These are phyloP conservation scores for Polymixis flavicincta DNA, from an alignment of 2,888 invertebrate species.

Conservation along the genomic window DNA sequence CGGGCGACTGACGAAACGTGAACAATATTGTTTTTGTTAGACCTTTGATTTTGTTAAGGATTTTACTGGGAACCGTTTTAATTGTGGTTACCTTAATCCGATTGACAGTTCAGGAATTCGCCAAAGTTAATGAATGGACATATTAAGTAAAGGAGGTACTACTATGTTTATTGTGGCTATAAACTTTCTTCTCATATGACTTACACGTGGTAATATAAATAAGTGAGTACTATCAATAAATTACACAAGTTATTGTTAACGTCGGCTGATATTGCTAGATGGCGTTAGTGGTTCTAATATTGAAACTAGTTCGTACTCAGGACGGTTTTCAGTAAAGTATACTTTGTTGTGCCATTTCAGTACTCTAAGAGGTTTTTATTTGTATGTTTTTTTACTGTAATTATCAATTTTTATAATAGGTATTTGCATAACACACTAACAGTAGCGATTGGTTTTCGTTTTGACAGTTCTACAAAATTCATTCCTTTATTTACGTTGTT, in stretches of 20 bases:
- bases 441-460: no score
- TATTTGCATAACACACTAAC: no score
- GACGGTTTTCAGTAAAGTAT: neutral
- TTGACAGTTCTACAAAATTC: no score
- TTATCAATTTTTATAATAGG: no score
- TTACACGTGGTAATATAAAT: constrained; percentile 5
- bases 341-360: neutral
- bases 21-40: constrained; percentile 59
- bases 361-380: neutral
- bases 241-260: neutral
- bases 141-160: neutral
- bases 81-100: constrained; percentile 20
- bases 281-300: constrained; percentile 46
- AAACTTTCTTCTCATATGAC: neutral
- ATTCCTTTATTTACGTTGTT: no score
- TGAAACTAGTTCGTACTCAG: neutral
- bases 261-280: constrained; percentile 30
- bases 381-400: neutral
- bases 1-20: constrained; percentile 44
- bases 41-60: constrained; percentile 21
- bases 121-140: no score
- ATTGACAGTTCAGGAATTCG: neutral
- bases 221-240: neutral
- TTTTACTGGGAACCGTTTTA: constrained; percentile 10
- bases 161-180: neutral